Percentiles rank a stretch among this genome's conserved stretches.
These are phyloP conservation scores for Aegypius monachus DNA, from an alignment of 2,113 vertebrate genomes.

Conservation along the genomic window DNA sequence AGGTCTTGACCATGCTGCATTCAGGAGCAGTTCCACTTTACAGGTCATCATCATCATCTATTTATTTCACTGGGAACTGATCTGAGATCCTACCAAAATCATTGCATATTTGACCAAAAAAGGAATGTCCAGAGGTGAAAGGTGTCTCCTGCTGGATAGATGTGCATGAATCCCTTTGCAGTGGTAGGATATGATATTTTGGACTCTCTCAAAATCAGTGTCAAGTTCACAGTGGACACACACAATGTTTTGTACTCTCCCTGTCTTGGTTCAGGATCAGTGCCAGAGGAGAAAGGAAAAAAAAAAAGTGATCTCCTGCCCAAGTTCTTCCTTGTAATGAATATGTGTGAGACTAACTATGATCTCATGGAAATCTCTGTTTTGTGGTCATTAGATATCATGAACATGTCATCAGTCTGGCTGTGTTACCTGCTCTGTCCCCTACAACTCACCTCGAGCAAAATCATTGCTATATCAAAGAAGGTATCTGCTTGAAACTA, in stretches of 20 bases:
- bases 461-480: not conserved
- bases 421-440: not conserved
- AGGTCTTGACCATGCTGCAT: not conserved
- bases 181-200: not conserved
- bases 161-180: not conserved
- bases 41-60: not conserved
- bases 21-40: not conserved
- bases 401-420: conserved; percentile 11
- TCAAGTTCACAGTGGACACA: not conserved
- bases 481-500: not conserved
- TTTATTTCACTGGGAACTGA: not conserved
- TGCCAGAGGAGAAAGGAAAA: not conserved
- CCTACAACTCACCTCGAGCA: not conserved
- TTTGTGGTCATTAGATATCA: conserved; percentile 13
- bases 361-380: conserved; percentile 31
- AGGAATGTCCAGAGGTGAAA: not conserved
- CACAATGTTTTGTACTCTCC: not conserved
- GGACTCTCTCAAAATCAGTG: not conserved
- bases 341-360: conserved; percentile 37
- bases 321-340: conserved; percentile 41
- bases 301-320: not conserved
- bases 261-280: not conserved
- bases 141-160: not conserved
- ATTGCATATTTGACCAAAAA: not conserved
- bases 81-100: not conserved